Evolutionary conservation across 1,140 invertebrate genomes (phyloP), one percentile per base, ranked within the genome.

Genomic region (Pentalonia nigronervosa): DNA sequence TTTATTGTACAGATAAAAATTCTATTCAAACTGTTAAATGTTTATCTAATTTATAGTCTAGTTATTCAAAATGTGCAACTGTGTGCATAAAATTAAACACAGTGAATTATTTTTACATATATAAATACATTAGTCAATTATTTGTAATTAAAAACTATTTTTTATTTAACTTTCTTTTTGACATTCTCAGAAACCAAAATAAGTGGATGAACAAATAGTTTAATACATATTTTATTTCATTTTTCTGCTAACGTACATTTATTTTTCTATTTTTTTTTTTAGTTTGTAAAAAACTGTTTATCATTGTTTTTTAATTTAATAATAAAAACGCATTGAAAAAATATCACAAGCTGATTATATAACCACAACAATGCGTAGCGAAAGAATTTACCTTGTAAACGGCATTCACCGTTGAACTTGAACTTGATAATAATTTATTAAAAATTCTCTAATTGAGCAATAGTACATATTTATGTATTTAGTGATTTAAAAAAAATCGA

Each of bases 251-350:
- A 11, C 34, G 17, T 17, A n/a, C 14, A 34, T 34, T 76, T 34
- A 17, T 76, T 34, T 76, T 30, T 36, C 41, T 41, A 41, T 21
- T 7, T 34, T 21, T 34, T 21, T 83, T 34, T 67, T 67, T 67
- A 67, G 11, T n/a, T n/a, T 11, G n/a, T n/a, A 67, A 67, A 67
- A 67, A 50, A 2, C 11, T 67, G 60, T 76, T n/a, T 14, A 76
- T 76, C 60, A 76, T 76, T 76, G 60, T 34, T 76, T 76, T 76
- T 76, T 76, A 76, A n/a, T 76, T 76, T n/a, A n/a, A 76, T 76
- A 7, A 76, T n/a, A 76, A 76, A 34, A 76, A n/a, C n/a, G 14
- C n/a, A 89, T 36, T 89, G 9, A 67, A 90, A 67, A 60, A 30
- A 30, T 25, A 34, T n/a, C 41, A 67, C 25, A 1, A 67, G 9